Evolutionary conservation across 2,888 invertebrate genomes (phyloP), one percentile per base, ranked within the genome.

Genomic region (Macroteleia sp.): DNA sequence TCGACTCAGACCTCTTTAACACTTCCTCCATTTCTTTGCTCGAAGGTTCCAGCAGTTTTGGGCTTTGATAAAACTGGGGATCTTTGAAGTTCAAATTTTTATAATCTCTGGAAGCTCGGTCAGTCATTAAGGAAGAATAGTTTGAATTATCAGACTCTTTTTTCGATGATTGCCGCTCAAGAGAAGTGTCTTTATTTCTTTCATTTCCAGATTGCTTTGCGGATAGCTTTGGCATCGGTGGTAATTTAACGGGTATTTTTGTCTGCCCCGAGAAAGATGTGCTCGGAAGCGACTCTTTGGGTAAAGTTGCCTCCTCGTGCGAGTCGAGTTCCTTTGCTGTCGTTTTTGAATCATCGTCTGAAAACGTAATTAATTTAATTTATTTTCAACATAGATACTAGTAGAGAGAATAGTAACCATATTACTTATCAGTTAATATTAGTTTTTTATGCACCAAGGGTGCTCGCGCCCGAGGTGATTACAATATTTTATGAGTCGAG

Each of bases 1-100:
- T 92, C 88, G 73, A 93, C 59, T 89, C 90, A 83, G 86, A 91
- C 70, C 89, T 92, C 85, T 89, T 93, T 89, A 79, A 92, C 90
- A 90, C 93, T 91, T 86, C 93, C 91, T 89, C 70, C 10, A 83
- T 19, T 16, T 77, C 34, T 36, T 50, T 66, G 56, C 59, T 66
- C 39, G 56, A 34, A 0, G 62, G 16, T 0, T 88, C 88, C n/a
- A 90, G 46, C 2, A 90, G n/a, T 32, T 82, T 85, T 0, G 91
- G 91, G 14, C 87, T 89, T 34, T 91, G 87, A 78, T 88, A 91
- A 76, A 91, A 91, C 44, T 83, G 85, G 0, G 91, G 91, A 71
- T 91, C 90, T 67, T 89, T 89, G 76, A 88, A 90, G 14, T 83
- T 80, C 9, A 90, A 70, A 57, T 89, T 91, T 1, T 89, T 90